Percentiles rank a stretch among this genome's conserved stretches.
Conservation (phyloP, 2,113 vertebrate genomes). For the Saccopteryx bilineata region DNA sequence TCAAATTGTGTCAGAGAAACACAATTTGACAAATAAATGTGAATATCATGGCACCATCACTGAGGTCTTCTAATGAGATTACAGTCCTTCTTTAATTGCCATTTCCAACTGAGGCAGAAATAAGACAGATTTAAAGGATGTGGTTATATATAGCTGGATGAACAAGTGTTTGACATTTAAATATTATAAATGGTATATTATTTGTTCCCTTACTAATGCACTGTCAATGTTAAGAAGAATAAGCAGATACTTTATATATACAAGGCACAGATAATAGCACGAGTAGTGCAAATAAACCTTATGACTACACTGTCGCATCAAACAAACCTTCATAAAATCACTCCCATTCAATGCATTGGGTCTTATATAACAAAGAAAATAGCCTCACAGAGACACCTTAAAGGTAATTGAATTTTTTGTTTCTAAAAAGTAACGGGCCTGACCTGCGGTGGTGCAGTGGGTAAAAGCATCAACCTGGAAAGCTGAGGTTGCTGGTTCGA, state of each 20-base stretch:
- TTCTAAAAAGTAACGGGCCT: constrained; percentile 57
- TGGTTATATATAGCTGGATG: constrained; percentile 72
- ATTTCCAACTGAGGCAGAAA: constrained; percentile 70
- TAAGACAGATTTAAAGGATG: constrained; percentile 51
- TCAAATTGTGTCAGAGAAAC: constrained; percentile 64
- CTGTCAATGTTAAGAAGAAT: constrained; percentile 44
- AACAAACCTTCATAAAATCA: constrained; percentile 42
- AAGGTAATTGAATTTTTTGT: constrained; percentile 66
- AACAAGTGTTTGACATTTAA: constrained; percentile 75
- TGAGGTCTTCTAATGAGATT: constrained; percentile 77
- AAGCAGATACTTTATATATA: constrained; percentile 24
- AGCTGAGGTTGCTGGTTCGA: no score
- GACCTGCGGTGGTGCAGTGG: no score
- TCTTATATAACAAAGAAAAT: neutral
- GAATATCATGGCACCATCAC: constrained; percentile 52
- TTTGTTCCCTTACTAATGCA: neutral
- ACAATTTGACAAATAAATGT: constrained; percentile 64
- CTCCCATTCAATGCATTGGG: neutral
- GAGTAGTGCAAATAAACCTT: constrained; percentile 3
- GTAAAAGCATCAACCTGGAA: no score
- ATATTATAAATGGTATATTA: constrained; percentile 45
- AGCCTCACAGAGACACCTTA: neutral
- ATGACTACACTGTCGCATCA: neutral
- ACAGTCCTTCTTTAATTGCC: constrained; percentile 76
- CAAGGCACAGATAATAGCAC: neutral